phyloP scores from a whole-genome alignment of 2,888 invertebrate genomes.

The Melikaiella ostensackeni region DNA sequence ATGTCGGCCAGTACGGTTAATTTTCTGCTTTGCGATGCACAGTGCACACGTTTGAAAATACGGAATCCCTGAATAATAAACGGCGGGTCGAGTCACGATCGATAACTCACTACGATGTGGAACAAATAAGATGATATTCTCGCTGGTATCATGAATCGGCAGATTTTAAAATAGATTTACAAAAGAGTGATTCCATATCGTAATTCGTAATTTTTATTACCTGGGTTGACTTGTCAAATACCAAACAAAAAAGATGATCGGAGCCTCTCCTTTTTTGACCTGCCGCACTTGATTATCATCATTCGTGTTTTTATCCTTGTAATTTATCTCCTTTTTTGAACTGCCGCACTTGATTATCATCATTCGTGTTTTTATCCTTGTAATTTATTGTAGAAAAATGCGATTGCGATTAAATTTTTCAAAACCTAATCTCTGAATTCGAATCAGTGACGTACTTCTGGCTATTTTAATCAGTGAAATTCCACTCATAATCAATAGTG shows the following conservation, averaged over 20 bases:
- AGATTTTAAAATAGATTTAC: constrained; percentile 25
- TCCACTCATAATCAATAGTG: no score
- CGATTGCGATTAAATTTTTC: no score
- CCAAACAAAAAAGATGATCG: constrained; percentile 12
- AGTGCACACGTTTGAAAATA: constrained; percentile 37
- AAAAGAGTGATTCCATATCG: constrained; percentile 12
- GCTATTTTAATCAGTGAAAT: no score
- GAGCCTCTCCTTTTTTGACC: background rate
- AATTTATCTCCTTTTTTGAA: background rate
- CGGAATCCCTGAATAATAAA: constrained; percentile 39
- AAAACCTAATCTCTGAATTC: no score
- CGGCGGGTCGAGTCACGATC: constrained; percentile 32
- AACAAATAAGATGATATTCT: constrained; percentile 25
- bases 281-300: background rate
- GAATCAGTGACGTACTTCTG: no score
- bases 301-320: background rate
- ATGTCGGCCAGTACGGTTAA: constrained; percentile 42
- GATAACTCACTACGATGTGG: constrained; percentile 31
- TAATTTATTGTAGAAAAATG: no score
- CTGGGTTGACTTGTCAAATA: background rate
- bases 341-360: background rate
- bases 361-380: background rate
- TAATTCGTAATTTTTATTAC: background rate
- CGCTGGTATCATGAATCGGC: constrained; percentile 11
- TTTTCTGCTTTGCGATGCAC: constrained; percentile 41